Evolutionary conservation across 2,888 invertebrate species (phyloP), one percentile per base, ranked within the genome.

Genomic region (Lepidocyrtinus sp.): DNA sequence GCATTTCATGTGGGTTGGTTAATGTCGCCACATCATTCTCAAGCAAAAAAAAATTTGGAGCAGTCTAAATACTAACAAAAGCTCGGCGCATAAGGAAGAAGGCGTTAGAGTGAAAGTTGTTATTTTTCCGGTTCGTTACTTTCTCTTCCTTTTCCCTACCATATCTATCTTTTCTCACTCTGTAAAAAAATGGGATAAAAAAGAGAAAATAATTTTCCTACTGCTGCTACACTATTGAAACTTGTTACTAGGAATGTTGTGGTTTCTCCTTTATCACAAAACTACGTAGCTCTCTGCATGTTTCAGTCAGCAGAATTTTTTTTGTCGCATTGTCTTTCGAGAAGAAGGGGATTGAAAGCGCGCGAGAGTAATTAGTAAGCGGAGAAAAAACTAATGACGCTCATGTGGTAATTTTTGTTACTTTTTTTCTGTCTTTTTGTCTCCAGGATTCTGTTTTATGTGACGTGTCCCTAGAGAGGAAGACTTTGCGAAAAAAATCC

Each of bases 381-480:
- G 73, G 67, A 72, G 73, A 73, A 63, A 71, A 78, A 78, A 78
- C 78, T 78, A 78, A 78, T 78, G 78, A 78, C 73, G 72, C 78
- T 73, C 78, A 78, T 78, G 78, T 73, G 78, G 73, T 73, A 50
- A 50, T 50, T 50, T 50, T 50, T 50, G 50, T 50, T 50, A 17
- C 50, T 50, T 50, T 50, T 50, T 50, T 68, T 78, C 36, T 70
- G 59, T 69, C 59, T 70, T 50, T 76, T 67, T 69, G 21, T 63
- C 19, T 50, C 15, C 15, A 50, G 50, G 50, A 50, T 50, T 50
- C 50, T 50, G 12, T 12, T 69, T 74, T 69, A 72, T 72, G 78
- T 78, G 65, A 72, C 62, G 62, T 72, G 72, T 78, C 78, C 67
- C 46, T 24, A 64, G 22, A 64, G 26, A 59, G 27, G 46, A 17